Percentiles rank a stretch among this genome's conserved stretches.
Evolutionary conservation across 1,140 invertebrate genomes (phyloP).

Genomic region (Phthorimaea operculella): DNA sequence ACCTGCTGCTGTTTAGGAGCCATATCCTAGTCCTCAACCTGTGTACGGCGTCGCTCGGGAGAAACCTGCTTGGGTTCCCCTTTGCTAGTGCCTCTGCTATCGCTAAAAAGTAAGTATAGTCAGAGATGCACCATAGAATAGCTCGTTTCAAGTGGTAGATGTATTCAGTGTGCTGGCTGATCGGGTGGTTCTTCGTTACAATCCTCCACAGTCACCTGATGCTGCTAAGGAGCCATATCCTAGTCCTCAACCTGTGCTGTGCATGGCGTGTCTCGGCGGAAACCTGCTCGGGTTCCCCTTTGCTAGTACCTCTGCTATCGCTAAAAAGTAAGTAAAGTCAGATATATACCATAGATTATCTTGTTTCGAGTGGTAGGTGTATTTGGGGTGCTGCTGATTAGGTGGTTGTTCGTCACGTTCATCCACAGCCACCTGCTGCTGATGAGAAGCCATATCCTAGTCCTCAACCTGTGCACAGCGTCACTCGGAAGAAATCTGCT

Average conservation of each 20-base stretch:
- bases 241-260: conserved; percentile 65
- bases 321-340: conserved; percentile 56
- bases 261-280: conserved; percentile 60
- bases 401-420: conserved; percentile 65
- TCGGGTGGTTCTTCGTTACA: conserved; percentile 64
- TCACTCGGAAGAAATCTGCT: conserved; percentile 61
- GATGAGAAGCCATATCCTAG: conserved; percentile 62
- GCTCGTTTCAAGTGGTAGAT: no score
- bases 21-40: conserved; percentile 64
- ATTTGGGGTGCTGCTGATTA: conserved; percentile 63
- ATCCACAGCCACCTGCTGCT: conserved; percentile 63
- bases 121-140: no score
- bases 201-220: conserved; percentile 66
- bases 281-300: conserved; percentile 65
- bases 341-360: no score
- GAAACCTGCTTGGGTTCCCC: conserved; percentile 63
- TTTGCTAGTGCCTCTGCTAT: conserved; percentile 66
- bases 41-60: conserved; percentile 59
- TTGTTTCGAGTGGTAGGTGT: conserved; percentile 64
- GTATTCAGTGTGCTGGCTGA: conserved; percentile 63
- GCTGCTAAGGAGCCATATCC: conserved; percentile 60
- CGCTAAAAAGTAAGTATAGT: conserved; percentile 57
- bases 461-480: conserved; percentile 64
- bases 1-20: conserved; percentile 61
- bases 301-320: conserved; percentile 63